A percentile compares a stretch with the other conserved stretches of the same genome.
Evolutionary conservation across 92 coral and sea anemone species (phyloP).

Genomic region (Porites evermanni): DNA sequence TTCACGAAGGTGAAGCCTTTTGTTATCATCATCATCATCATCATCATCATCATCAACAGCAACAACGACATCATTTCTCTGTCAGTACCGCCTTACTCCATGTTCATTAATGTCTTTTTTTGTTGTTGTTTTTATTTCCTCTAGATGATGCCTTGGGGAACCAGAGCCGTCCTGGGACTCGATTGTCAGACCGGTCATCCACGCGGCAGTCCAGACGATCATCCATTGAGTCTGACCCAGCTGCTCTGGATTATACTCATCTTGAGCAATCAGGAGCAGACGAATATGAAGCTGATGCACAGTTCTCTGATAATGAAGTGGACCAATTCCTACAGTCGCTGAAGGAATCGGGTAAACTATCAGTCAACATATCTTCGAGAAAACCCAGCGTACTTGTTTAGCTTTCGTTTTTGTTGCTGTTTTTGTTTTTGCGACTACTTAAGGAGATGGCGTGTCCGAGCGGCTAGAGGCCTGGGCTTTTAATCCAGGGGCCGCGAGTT

Average conservation of each 20-base stretch:
- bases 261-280: slow-evolving; percentile 15
- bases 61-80: too few species aligned
- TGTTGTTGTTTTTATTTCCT: background rate
- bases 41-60: too few species aligned
- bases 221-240: slow-evolving; percentile 12
- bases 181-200: slow-evolving; percentile 30
- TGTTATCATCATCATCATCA: too few species aligned
- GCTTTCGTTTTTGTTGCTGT: too few species aligned
- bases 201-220: slow-evolving; percentile 38
- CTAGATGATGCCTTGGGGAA: background rate
- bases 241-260: slow-evolving; percentile 24
- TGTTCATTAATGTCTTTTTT: too few species aligned
- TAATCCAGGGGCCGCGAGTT: too few species aligned
- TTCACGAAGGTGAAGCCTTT: slow-evolving; percentile 63
- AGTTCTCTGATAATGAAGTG: slow-evolving; percentile 28
- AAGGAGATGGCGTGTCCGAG: too few species aligned
- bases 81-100: too few species aligned
- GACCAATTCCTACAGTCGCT: slow-evolving; percentile 46
- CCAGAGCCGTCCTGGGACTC: slow-evolving; percentile 27
- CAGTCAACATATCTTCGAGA: background rate
- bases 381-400: too few species aligned
- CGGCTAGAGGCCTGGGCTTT: too few species aligned
- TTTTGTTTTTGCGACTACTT: too few species aligned
- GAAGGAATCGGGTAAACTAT: slow-evolving; percentile 25
- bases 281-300: slow-evolving; percentile 30